Percentiles rank a stretch among this genome's conserved stretches.
These are phyloP conservation scores for Andricus grossulariae DNA, from an alignment of 1,140 invertebrate species.

Conservation along the genomic window DNA sequence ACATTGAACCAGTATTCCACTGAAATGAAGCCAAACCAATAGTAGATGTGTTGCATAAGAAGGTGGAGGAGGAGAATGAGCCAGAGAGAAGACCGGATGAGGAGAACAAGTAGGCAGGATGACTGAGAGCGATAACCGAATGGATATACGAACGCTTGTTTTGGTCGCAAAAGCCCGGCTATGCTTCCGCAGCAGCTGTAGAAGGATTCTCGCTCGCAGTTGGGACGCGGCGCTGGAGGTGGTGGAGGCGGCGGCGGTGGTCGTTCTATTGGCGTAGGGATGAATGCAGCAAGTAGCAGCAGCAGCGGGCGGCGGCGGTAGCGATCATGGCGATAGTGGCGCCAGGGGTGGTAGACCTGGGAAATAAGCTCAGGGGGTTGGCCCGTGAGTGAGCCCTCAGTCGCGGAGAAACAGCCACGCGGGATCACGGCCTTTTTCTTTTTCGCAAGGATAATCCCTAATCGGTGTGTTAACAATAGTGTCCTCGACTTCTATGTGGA, in stretches of 20 bases:
- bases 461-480: background rate
- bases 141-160: slow-evolving; percentile 1
- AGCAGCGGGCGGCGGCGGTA: background rate
- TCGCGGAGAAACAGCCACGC: slow-evolving; percentile 60
- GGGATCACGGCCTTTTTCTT: background rate
- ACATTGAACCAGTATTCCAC: too few species aligned
- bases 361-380: slow-evolving; percentile 63
- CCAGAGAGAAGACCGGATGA: background rate
- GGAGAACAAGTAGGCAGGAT: background rate
- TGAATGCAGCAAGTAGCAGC: background rate
- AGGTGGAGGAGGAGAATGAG: too few species aligned
- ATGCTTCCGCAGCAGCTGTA: slow-evolving; percentile 20
- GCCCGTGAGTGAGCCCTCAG: slow-evolving; percentile 55
- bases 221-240: slow-evolving; percentile 8
- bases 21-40: too few species aligned
- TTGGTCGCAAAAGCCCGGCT: slow-evolving; percentile 16
- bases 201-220: background rate
- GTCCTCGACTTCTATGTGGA: background rate
- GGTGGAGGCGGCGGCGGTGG: background rate
- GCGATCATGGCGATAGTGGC: slow-evolving; percentile 24
- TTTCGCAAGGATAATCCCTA: slow-evolving; percentile 33
- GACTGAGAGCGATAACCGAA: slow-evolving; percentile 25
- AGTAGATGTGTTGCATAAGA: background rate
- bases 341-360: slow-evolving; percentile 50
- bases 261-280: background rate